phyloP scores from a whole-genome alignment of 2,888 invertebrate genomes.

The Tridacna crocea region DNA sequence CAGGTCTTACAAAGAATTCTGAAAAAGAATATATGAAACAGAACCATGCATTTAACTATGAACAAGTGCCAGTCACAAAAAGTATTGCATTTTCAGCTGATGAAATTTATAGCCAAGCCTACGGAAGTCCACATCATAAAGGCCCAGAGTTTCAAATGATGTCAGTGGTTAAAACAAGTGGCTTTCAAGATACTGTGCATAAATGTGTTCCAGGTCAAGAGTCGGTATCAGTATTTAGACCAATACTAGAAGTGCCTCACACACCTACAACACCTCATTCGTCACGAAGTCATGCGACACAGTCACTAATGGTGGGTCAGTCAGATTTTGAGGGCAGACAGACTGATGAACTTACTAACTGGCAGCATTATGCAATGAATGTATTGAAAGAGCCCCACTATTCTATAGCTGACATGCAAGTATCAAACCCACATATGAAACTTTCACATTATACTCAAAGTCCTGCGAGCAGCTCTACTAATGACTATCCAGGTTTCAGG shows the following conservation, averaged over 20 bases:
- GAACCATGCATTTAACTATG: slow-evolving; percentile 64
- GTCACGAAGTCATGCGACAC: slow-evolving; percentile 4
- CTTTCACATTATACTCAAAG: too few species aligned
- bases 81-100: slow-evolving; percentile 77
- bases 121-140: slow-evolving; percentile 11
- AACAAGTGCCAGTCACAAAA: slow-evolving; percentile 70
- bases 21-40: slow-evolving; percentile 22
- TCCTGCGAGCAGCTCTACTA: too few species aligned
- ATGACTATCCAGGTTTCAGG: too few species aligned
- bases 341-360: neutral
- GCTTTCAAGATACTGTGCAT: neutral
- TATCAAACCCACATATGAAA: too few species aligned
- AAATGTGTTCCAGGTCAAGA: neutral
- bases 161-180: neutral
- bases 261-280: slow-evolving; percentile 37
- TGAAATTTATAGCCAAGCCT: slow-evolving; percentile 78
- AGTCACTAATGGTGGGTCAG: neutral
- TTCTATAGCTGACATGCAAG: too few species aligned
- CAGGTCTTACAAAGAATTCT: neutral
- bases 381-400: too few species aligned
- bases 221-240: neutral
- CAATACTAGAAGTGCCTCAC: neutral
- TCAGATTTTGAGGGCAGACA: neutral
- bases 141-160: neutral
- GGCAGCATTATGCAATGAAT: neutral